Evolutionary conservation across 2,113 vertebrate genomes (phyloP).

Genomic region (Xenus cinereus): DNA sequence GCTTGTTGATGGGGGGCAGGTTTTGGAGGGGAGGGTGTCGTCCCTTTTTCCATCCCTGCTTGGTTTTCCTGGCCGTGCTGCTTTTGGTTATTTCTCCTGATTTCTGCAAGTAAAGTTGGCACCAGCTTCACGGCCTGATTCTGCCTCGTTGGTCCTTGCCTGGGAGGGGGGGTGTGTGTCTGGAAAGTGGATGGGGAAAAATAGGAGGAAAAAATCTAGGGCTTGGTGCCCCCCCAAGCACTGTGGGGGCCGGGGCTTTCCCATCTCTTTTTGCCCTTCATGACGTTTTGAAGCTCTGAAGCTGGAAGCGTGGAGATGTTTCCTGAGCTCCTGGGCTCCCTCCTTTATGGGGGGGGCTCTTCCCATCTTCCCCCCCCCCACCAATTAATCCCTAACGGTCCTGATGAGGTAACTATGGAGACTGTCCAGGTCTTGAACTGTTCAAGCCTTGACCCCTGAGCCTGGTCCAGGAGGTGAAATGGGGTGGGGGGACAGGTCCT

Average conservation of each 20-base stretch:
- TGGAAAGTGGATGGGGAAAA: background rate
- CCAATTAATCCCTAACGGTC: background rate
- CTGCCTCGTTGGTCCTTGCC: background rate
- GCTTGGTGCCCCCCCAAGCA: background rate
- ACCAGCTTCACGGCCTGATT: background rate
- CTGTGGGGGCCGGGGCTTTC: background rate
- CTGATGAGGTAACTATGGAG: background rate
- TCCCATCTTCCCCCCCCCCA: background rate
- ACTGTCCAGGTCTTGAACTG: background rate
- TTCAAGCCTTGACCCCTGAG: background rate
- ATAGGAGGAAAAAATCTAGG: background rate
- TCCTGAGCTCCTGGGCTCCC: background rate
- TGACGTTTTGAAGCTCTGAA: background rate
- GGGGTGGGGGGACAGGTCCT: background rate
- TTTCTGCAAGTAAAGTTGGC: background rate
- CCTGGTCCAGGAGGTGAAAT: background rate
- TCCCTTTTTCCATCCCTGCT: background rate
- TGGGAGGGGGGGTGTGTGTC: background rate
- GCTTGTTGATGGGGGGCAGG: background rate
- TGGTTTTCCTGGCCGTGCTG: background rate
- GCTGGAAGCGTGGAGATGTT: background rate
- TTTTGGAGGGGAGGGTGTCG: background rate
- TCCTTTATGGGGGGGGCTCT: background rate
- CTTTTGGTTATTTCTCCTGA: background rate
- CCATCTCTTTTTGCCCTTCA: accelerated